Evolutionary conservation across 2,113 vertebrate genomes (phyloP).

Genomic region (Prolemur simus): DNA sequence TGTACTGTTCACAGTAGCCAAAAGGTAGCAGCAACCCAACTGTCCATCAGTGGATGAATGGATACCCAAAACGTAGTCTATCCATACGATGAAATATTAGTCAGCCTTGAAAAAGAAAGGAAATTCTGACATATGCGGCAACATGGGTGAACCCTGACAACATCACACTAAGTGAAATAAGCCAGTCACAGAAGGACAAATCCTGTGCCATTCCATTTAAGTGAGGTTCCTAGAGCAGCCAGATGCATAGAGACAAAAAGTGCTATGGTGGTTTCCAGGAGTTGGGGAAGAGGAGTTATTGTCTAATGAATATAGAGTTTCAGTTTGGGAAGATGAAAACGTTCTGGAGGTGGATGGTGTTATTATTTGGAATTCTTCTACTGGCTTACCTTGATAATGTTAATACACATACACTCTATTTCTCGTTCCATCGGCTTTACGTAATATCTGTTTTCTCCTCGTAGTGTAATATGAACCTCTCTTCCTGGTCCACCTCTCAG

Average conservation of each 20-base stretch:
- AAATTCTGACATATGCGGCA: background rate
- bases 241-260: background rate
- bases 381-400: background rate
- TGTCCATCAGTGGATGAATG: fast-evolving
- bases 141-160: background rate
- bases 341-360: background rate
- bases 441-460: background rate
- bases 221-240: background rate
- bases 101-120: background rate
- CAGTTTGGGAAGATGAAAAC: background rate
- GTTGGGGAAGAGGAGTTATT: background rate
- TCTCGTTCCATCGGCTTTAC: background rate
- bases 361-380: background rate
- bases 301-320: background rate
- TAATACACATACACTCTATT: background rate
- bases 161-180: background rate
- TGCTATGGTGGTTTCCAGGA: background rate
- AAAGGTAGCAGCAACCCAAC: background rate
- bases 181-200: background rate
- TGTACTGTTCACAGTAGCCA: background rate
- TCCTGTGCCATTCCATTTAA: background rate
- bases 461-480: background rate
- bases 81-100: background rate
- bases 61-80: background rate
- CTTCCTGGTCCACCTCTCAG: background rate